A percentile compares a stretch with the other conserved stretches of the same genome.
These are phyloP conservation scores for Prunella himalayana DNA, from an alignment of 2,113 vertebrate species.

Conservation along the genomic window DNA sequence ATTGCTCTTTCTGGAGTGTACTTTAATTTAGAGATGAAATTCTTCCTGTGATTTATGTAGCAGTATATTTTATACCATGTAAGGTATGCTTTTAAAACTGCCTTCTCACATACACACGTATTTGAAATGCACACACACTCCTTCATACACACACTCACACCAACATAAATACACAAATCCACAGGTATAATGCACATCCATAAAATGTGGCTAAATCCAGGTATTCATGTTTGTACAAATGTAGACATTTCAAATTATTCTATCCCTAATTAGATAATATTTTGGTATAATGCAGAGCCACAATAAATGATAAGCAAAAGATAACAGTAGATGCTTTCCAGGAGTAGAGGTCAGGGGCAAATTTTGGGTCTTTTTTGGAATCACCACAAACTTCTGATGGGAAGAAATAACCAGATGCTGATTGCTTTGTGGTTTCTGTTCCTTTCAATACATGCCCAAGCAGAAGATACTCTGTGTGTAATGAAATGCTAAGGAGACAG, in stretches of 20 bases:
- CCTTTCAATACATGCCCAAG: background rate
- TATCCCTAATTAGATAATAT: background rate
- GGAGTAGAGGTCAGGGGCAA: background rate
- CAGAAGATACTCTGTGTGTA: background rate
- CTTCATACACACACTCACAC: background rate
- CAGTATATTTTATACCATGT: background rate
- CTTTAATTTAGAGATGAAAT: constrained; percentile 51
- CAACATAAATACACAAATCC: background rate
- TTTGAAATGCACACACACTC: background rate
- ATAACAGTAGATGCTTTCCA: background rate
- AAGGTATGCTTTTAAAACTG: background rate
- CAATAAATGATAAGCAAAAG: background rate
- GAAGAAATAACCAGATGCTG: background rate
- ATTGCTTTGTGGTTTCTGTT: background rate
- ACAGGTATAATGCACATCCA: background rate
- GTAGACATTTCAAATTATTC: background rate
- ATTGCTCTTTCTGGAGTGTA: constrained; percentile 8
- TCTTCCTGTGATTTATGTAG: constrained; percentile 25
- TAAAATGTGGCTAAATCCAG: background rate
- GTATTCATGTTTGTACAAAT: background rate
- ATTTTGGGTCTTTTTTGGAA: background rate
- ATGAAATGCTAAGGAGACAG: background rate
- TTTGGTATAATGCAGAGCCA: background rate
- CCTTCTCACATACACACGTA: background rate
- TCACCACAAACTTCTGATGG: background rate